Conservation (phyloP, 2,888 invertebrate genomes). For the Spilarctia lutea region DNA sequence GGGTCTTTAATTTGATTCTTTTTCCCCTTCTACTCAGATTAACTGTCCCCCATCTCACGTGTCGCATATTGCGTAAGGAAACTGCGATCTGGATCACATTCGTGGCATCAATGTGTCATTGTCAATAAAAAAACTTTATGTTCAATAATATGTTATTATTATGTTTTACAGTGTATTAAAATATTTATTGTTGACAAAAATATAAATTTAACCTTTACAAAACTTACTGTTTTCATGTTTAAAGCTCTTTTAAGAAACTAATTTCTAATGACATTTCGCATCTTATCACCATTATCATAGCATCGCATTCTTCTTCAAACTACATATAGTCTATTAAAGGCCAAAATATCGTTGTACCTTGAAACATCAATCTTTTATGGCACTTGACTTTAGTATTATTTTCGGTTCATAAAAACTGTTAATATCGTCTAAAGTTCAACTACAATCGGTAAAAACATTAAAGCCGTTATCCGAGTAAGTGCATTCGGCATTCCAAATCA, state of each 20-base stretch:
- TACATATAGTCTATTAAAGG: neutral
- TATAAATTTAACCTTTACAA: neutral
- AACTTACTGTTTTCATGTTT: neutral
- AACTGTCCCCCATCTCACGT: neutral
- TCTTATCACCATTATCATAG: too few relatives aligned
- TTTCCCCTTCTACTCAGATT: neutral
- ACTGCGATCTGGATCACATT: neutral
- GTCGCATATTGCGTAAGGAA: neutral
- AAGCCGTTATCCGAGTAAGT: slow-evolving; percentile 73
- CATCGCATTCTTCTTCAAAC: neutral
- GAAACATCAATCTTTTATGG: slow-evolving; percentile 20
- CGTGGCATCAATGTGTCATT: neutral
- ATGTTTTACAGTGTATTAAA: neutral
- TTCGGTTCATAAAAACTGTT: slow-evolving; percentile 26
- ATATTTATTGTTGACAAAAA: neutral
- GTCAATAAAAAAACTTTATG: too few relatives aligned
- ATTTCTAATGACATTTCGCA: neutral
- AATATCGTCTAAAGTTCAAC: slow-evolving; percentile 54
- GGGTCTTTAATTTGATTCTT: neutral
- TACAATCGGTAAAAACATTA: slow-evolving; percentile 56
- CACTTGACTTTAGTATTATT: slow-evolving; percentile 27
- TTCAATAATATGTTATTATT: too few relatives aligned
- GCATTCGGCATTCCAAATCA: slow-evolving; percentile 82
- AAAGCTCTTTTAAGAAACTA: neutral
- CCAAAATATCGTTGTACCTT: neutral